Base-by-base conservation (phyloP, 2,888 invertebrate species). In the Celastrina argiolus region DNA sequence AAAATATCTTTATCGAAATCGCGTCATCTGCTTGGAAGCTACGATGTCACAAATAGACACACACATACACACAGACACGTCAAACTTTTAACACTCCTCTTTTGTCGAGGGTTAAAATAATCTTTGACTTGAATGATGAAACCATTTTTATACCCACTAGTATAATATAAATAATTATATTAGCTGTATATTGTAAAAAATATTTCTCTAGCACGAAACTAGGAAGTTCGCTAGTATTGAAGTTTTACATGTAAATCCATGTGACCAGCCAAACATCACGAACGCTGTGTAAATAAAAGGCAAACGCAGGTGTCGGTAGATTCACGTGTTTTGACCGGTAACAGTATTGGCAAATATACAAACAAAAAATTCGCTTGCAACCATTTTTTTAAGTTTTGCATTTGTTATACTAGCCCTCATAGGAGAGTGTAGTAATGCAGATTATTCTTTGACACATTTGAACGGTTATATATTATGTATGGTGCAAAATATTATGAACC, bases 261-360 rank as follows among this genome's bases (percentile, higher is more conserved):
- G 22, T 22, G 61, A 61, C 34, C 61, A 22, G 22, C 22, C 22
- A 36, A 36, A 39, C 22, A 39, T 61, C 61, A 61, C 61, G 61
- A 61, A 22, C 39, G 26, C 14, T 39, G 2, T 39, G 39, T 39
- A 61, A 61, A 61, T 61, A 61, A 61, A 61, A 39, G 36, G 36
- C 34, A 6, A 61, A 39, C 61, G 36, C 61, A 61, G 61, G 61
- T 61, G 61, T 36, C 61, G 61, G 22, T 61, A 36, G 39, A 61
- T 61, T 61, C 61, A 39, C 39, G 39, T 61, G 61, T 39, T 61
- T 61, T 61, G 22, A 22, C 34, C 61, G 61, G 39, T 22, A 14
- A 18, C 36, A 36, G 61, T 26, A 61, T 61, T 36, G 36, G 61
- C 36, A 61, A 59, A 59, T 34, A 59, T 36, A 22, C 59, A 59